Evolutionary conservation across 2,797 vertebrate species (phyloP).

Genomic region (Neopelma chrysocephalum): DNA sequence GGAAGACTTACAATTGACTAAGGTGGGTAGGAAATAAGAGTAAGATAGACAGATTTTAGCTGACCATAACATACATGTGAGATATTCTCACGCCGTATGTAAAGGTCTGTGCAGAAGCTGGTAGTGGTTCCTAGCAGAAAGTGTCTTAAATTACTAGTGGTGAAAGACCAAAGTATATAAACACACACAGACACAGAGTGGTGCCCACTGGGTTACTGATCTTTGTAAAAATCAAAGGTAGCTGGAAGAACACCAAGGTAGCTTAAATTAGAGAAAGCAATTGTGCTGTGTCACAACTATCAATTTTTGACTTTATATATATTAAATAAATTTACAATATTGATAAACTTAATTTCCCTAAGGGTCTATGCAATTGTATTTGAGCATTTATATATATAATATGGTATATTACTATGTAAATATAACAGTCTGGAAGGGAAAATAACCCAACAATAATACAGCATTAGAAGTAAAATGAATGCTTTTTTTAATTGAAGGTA

Average conservation of each 20-base stretch:
- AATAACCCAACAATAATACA: not conserved
- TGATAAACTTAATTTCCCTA: not conserved
- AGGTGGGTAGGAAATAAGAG: not conserved
- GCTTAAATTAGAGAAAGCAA: not conserved
- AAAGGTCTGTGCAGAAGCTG: not conserved
- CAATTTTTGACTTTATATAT: not conserved
- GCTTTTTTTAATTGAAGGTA: not conserved
- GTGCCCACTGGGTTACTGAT: not conserved
- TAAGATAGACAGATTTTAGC: not conserved
- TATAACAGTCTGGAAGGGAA: not conserved
- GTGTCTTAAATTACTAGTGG: not conserved
- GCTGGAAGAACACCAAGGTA: not conserved
- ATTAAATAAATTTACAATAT: not conserved
- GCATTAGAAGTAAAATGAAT: not conserved
- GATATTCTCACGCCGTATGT: not conserved
- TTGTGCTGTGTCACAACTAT: not conserved
- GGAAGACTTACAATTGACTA: not conserved
- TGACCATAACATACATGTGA: not conserved
- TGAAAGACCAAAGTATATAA: not conserved
- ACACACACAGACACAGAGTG: rapidly evolving
- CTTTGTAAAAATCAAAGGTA: not conserved
- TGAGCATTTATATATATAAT: not conserved
- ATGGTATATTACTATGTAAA: not conserved
- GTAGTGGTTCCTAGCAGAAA: not conserved
- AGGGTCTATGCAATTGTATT: not conserved